These are phyloP conservation scores for Panorpa germanica DNA, from an alignment of 2,888 invertebrate species.

Conservation along the genomic window DNA sequence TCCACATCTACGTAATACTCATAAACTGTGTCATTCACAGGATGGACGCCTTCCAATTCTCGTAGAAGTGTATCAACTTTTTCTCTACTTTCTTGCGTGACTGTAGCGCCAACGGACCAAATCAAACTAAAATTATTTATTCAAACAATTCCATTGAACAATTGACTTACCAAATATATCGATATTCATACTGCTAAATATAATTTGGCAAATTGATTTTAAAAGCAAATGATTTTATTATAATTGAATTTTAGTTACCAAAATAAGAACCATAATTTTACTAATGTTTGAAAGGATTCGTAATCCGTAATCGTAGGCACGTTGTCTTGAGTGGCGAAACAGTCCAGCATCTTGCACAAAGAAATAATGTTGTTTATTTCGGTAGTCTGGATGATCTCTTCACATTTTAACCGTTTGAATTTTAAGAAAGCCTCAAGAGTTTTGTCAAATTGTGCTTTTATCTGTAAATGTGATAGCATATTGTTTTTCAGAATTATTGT, in stretches of 20 bases:
- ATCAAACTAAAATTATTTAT: slow-evolving; percentile 47
- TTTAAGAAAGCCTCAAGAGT: slow-evolving; percentile 46
- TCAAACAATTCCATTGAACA: too few relatives aligned
- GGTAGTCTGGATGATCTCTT: slow-evolving; percentile 43
- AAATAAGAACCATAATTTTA: slow-evolving; percentile 55
- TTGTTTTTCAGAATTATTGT: background rate
- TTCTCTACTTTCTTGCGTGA: slow-evolving; percentile 57
- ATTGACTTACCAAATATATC: too few relatives aligned
- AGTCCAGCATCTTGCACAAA: slow-evolving; percentile 55
- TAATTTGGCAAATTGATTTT: too few relatives aligned
- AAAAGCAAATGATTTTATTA: too few relatives aligned
- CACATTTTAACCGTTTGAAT: slow-evolving; percentile 47
- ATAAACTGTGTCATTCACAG: slow-evolving; percentile 71
- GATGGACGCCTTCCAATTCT: slow-evolving; percentile 63
- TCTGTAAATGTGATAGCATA: slow-evolving; percentile 19
- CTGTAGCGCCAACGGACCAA: slow-evolving; percentile 71
- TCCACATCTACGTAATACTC: slow-evolving; percentile 75
- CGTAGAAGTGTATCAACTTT: slow-evolving; percentile 64
- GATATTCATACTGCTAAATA: too few relatives aligned
- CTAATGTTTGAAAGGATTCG: slow-evolving; percentile 32
- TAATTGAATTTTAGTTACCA: too few relatives aligned
- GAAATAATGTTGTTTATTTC: slow-evolving; percentile 65
- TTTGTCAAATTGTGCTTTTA: slow-evolving; percentile 35
- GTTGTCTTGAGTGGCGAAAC: slow-evolving; percentile 41
- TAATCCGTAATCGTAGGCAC: slow-evolving; percentile 38